These are phyloP conservation scores for Hydrotaea diabolus DNA, from an alignment of 2,888 invertebrate genomes.

Conservation along the genomic window DNA sequence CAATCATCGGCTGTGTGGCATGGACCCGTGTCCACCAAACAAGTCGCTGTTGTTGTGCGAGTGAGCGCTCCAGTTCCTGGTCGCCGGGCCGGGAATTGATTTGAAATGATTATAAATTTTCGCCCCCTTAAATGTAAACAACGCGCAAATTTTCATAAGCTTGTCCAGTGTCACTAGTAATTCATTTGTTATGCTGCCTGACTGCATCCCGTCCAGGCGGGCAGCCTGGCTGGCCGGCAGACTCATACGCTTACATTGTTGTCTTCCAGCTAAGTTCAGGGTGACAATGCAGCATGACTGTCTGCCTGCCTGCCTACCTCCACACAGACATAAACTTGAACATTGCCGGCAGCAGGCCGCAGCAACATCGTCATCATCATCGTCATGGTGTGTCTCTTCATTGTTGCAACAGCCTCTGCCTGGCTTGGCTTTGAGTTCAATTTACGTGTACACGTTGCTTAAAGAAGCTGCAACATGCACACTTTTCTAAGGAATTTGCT, in stretches of 20 bases:
- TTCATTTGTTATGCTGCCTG: slow-evolving; percentile 67
- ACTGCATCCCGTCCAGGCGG: slow-evolving; percentile 34
- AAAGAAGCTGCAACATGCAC: slow-evolving; percentile 61
- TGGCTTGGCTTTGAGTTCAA: slow-evolving; percentile 54
- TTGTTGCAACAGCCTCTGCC: slow-evolving; percentile 35
- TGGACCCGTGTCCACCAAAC: not conserved
- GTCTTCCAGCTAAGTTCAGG: slow-evolving; percentile 49
- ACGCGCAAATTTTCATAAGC: slow-evolving; percentile 65
- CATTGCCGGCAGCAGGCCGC: slow-evolving; percentile 45
- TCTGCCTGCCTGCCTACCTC: not conserved
- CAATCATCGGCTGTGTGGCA: slow-evolving; percentile 48
- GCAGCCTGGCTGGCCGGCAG: not conserved
- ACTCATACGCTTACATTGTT: not conserved
- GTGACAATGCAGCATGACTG: slow-evolving; percentile 55
- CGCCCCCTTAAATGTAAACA: slow-evolving; percentile 68
- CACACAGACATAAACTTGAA: not conserved
- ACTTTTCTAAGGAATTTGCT: slow-evolving; percentile 54
- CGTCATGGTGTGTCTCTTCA: slow-evolving; percentile 38
- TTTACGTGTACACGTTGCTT: slow-evolving; percentile 63
- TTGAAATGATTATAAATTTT: slow-evolving; percentile 69
- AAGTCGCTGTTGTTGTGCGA: not conserved
- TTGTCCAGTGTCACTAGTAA: slow-evolving; percentile 69
- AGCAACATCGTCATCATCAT: slow-evolving; percentile 52
- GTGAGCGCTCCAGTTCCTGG: slow-evolving; percentile 54
- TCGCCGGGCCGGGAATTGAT: slow-evolving; percentile 63